Conservation (phyloP, 2,113 vertebrate genomes). For the Paratilapia polleni region DNA sequence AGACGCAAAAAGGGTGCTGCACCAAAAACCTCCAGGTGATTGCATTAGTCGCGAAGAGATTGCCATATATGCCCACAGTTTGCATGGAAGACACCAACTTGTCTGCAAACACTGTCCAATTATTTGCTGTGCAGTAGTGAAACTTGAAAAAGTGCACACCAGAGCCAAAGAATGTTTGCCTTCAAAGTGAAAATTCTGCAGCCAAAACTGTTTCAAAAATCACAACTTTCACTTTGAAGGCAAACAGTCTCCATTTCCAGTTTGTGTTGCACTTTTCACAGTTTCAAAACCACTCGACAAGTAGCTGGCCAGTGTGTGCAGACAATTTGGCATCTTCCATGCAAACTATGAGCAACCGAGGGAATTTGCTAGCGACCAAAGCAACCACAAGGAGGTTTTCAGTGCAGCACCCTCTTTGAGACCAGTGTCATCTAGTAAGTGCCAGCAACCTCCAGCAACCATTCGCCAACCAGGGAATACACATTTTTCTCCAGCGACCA, state of each 20-base stretch:
- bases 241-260: not conserved
- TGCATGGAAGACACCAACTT: too few relatives aligned
- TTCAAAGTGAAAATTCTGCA: not conserved
- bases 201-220: not conserved
- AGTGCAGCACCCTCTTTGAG: too few relatives aligned
- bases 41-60: too few relatives aligned
- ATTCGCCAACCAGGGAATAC: too few relatives aligned
- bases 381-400: not conserved
- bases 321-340: too few relatives aligned
- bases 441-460: too few relatives aligned
- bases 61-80: too few relatives aligned
- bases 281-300: not conserved
- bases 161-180: not conserved
- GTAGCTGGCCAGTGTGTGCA: not conserved
- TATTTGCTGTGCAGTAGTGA: not conserved
- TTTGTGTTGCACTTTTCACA: not conserved
- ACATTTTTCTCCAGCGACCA: not conserved
- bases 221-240: not conserved
- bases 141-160: not conserved
- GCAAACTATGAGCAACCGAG: not conserved
- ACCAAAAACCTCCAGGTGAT: too few relatives aligned
- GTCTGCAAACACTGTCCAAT: too few relatives aligned
- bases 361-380: not conserved
- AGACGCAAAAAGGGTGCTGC: too few relatives aligned
- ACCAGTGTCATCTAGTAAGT: too few relatives aligned